Evolutionary conservation across 2,888 invertebrate genomes (phyloP).

Genomic region (Volucella bombylans): DNA sequence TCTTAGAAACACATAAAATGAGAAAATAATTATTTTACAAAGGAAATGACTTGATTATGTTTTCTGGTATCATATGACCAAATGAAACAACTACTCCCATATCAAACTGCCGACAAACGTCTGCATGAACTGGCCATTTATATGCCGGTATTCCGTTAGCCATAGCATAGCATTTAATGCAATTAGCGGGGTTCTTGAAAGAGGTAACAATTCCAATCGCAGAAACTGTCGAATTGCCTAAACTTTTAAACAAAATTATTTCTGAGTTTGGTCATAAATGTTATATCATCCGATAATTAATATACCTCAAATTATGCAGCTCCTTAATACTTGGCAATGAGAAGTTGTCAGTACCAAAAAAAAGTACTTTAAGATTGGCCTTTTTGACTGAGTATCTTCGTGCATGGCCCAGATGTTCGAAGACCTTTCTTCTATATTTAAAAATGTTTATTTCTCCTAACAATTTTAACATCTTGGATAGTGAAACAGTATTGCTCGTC

Average conservation of each 20-base stretch:
- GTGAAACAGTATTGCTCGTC: neutral
- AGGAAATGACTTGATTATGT: constrained; percentile 90
- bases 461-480: constrained; percentile 37
- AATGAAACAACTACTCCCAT: constrained; percentile 96
- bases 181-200: constrained; percentile 85
- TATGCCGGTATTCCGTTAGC: constrained; percentile 85
- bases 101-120: constrained; percentile 85
- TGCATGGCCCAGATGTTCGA: neutral
- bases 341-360: constrained; percentile 94
- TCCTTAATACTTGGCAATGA: constrained; percentile 88
- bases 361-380: constrained; percentile 85
- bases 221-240: constrained; percentile 56
- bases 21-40: constrained; percentile 85
- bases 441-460: constrained; percentile 47
- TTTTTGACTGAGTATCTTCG: constrained; percentile 11
- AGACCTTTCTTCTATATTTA: constrained; percentile 75
- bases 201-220: constrained; percentile 88
- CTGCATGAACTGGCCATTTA: constrained; percentile 86
- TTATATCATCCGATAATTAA: constrained; percentile 74
- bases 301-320: constrained; percentile 87
- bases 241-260: constrained; percentile 44
- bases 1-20: neutral
- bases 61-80: constrained; percentile 92
- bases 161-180: constrained; percentile 87
- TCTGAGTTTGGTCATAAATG: constrained; percentile 19